phyloP scores from a whole-genome alignment of 1,140 invertebrate genomes.

The Sminthurides bifidus region DNA sequence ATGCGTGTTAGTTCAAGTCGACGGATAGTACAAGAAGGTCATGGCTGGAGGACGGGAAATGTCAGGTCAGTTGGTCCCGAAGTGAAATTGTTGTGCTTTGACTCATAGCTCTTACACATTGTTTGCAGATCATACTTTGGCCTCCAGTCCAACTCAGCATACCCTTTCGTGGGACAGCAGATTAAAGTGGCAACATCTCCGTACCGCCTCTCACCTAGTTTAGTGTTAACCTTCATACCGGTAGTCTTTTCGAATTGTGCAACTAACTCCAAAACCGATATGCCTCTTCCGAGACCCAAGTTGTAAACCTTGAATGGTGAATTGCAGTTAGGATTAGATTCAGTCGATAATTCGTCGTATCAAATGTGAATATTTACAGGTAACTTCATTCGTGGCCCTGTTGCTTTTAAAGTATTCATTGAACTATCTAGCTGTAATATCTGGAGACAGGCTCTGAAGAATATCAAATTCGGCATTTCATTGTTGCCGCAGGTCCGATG shows the following conservation, averaged over 20 bases:
- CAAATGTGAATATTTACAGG: too few relatives aligned
- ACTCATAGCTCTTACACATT: conserved; percentile 52
- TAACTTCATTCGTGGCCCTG: too few relatives aligned
- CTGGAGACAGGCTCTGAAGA: too few relatives aligned
- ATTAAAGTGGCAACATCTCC: conserved; percentile 48
- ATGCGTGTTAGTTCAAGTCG: too few relatives aligned
- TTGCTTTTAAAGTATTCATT: too few relatives aligned
- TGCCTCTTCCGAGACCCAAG: conserved; percentile 49
- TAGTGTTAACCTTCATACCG: conserved; percentile 40
- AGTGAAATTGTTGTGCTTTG: too few relatives aligned
- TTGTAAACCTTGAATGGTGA: conserved; percentile 37
- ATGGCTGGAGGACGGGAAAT: too few relatives aligned
- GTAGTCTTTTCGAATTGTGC: conserved; percentile 44
- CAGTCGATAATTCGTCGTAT: too few relatives aligned
- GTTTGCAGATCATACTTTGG: conserved; percentile 40
- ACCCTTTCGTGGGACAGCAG: conserved; percentile 41
- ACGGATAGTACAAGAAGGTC: too few relatives aligned
- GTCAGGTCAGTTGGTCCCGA: too few relatives aligned
- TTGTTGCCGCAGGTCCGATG: neutral
- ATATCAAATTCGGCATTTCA: neutral
- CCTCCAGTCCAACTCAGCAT: conserved; percentile 45
- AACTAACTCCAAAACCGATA: conserved; percentile 49
- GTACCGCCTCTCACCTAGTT: conserved; percentile 39
- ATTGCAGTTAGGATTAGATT: too few relatives aligned
- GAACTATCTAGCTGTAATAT: too few relatives aligned